Evolutionary conservation across 64 coral and sea anemone species (phyloP).

Genomic region (Montipora foliosa): DNA sequence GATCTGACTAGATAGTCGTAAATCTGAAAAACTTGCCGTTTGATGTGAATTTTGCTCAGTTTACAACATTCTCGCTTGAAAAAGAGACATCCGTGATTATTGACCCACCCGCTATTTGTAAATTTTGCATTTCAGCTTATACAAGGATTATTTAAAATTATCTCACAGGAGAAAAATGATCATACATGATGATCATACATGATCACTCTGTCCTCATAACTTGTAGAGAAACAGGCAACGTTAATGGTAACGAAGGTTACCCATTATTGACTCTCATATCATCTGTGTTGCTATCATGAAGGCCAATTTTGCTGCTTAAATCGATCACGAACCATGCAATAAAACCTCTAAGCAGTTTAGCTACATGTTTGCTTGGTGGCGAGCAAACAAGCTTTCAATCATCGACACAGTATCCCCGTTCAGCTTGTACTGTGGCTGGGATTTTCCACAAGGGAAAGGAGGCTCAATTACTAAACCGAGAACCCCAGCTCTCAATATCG

Average conservation of each 20-base stretch:
- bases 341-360: background rate
- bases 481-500: no score
- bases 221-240: background rate
- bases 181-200: no score
- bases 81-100: no score
- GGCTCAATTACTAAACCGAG: background rate
- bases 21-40: no score
- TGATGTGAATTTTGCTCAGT: no score
- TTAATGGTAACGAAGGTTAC: background rate
- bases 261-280: background rate
- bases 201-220: no score
- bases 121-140: no score
- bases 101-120: no score
- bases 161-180: no score
- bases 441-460: background rate
- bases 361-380: background rate
- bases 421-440: background rate
- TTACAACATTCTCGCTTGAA: no score
- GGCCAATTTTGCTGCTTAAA: background rate
- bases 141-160: no score
- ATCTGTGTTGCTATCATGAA: background rate
- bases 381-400: background rate
- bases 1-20: no score
- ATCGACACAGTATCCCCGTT: background rate
- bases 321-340: background rate